Evolutionary conservation across 2,888 invertebrate genomes (phyloP).

Genomic region (Erebia aethiops): DNA sequence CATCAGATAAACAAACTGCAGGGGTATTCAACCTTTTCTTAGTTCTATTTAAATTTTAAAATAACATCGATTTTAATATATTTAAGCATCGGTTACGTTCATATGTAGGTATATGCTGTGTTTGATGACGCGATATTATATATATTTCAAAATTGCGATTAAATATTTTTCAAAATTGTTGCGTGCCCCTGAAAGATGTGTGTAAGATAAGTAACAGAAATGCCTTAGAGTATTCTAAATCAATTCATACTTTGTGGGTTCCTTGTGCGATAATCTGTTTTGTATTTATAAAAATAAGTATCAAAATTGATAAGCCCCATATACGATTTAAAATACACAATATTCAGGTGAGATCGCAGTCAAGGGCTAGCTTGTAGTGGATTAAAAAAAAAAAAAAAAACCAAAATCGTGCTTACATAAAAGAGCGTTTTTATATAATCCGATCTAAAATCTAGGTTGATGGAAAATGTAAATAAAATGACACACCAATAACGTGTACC

Average conservation of each 20-base stretch:
- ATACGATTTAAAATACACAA: background rate
- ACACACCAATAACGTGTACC: background rate
- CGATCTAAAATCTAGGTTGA: too few species aligned
- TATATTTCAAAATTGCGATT: constrained; percentile 5
- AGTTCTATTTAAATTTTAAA: background rate
- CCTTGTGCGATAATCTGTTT: constrained; percentile 2
- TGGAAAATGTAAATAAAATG: background rate
- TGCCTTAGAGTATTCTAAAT: constrained; percentile 9
- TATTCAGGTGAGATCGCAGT: too few species aligned
- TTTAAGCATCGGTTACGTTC: background rate
- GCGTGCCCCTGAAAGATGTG: constrained; percentile 12
- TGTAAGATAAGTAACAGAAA: constrained; percentile 10
- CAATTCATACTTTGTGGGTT: background rate
- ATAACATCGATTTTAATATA: background rate
- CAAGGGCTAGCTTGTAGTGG: too few species aligned
- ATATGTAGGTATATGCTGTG: background rate
- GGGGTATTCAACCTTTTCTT: constrained; percentile 4
- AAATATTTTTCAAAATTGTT: constrained; percentile 4
- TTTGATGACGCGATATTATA: background rate
- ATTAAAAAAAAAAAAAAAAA: too few species aligned
- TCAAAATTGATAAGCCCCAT: background rate
- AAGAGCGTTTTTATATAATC: background rate
- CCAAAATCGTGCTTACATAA: background rate
- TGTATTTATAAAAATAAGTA: background rate
- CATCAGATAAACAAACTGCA: background rate